phyloP scores from a whole-genome alignment of 2,888 invertebrate species.

The Zonitis immaculata region DNA sequence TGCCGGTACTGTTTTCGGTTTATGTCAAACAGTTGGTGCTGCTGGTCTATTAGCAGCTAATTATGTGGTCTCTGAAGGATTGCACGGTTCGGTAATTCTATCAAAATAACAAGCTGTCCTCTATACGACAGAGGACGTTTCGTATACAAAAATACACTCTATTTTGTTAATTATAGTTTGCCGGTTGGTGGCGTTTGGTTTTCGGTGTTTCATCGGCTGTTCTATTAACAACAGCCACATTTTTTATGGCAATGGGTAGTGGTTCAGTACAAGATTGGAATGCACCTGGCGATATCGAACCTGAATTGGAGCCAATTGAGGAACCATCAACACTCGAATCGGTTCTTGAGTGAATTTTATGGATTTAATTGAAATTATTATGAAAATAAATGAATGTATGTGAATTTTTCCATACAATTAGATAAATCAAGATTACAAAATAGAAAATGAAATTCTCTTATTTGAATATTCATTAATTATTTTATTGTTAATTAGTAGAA shows the following conservation, averaged over 20 bases:
- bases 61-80: conserved; percentile 56
- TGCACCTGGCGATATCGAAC: conserved; percentile 40
- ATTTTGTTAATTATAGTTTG: conserved; percentile 49
- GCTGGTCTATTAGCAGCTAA: conserved; percentile 55
- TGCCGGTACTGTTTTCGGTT: conserved; percentile 50
- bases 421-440: conserved; percentile 10
- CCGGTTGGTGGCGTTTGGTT: conserved; percentile 56
- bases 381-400: conserved; percentile 5
- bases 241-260: conserved; percentile 56
- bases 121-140: too few relatives aligned
- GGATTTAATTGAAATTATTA: conserved; percentile 24
- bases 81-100: conserved; percentile 55
- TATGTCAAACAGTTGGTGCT: conserved; percentile 56
- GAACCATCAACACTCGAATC: conserved; percentile 45
- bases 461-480: conserved; percentile 24
- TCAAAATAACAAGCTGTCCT: too few relatives aligned
- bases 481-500: conserved; percentile 24
- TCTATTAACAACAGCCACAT: conserved; percentile 52
- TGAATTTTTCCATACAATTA: conserved; percentile 7
- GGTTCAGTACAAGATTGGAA: conserved; percentile 59
- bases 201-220: conserved; percentile 57
- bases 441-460: conserved; percentile 22
- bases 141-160: neutral
- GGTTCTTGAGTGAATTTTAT: conserved; percentile 39
- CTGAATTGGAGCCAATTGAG: conserved; percentile 41